phyloP scores from a whole-genome alignment of 1,140 invertebrate genomes.

The Paraescarpia echinospica region DNA sequence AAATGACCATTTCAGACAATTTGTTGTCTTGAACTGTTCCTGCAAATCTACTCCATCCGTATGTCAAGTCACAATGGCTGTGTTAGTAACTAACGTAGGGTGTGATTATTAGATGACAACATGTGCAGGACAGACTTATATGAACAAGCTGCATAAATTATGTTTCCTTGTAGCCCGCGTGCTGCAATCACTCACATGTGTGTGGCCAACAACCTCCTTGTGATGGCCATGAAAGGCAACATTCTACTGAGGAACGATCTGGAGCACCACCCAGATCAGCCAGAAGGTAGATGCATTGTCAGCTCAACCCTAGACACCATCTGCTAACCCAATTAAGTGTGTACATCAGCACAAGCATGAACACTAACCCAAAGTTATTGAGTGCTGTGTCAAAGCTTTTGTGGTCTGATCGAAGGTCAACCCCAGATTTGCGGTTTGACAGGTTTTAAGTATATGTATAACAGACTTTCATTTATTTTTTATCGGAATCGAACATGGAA shows the following conservation, averaged over 20 bases:
- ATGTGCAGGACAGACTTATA: conserved; percentile 40
- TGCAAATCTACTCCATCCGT: not conserved
- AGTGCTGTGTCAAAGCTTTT: too few species aligned
- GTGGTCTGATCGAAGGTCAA: too few species aligned
- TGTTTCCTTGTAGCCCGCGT: conserved; percentile 74
- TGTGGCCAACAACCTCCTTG: conserved; percentile 79
- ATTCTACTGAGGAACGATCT: conserved; percentile 80
- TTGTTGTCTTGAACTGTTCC: conserved; percentile 10
- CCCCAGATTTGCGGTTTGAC: too few species aligned
- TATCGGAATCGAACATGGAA: too few species aligned
- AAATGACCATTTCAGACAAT: not conserved
- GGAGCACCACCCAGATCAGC: conserved; percentile 70
- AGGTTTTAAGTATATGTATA: too few species aligned
- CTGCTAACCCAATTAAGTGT: too few species aligned
- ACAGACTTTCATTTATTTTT: too few species aligned
- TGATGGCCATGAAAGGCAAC: conserved; percentile 82
- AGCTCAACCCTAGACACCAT: not conserved
- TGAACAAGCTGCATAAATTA: conserved; percentile 62
- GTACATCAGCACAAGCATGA: too few species aligned
- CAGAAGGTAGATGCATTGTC: conserved; percentile 67
- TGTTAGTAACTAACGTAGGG: not conserved
- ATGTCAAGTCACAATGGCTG: not conserved
- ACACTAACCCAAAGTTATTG: too few species aligned
- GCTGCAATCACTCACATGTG: conserved; percentile 77
- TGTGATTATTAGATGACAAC: not conserved